Base-by-base conservation (phyloP, 2,797 vertebrate species). In the Sebastes cheni region DNA sequence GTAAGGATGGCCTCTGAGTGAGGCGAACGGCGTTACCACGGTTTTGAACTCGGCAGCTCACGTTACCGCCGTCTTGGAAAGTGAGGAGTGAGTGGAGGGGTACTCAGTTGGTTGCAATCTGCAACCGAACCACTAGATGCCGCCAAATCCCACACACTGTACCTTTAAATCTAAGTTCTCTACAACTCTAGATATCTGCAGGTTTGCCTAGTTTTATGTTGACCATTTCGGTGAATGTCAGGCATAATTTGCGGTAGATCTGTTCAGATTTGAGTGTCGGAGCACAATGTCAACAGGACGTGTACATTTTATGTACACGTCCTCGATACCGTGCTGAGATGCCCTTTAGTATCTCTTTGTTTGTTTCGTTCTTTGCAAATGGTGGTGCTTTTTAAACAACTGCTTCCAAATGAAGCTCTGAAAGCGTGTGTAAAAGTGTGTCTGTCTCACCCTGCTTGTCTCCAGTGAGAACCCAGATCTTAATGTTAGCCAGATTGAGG, bases 391-490 rank as follows among this genome's bases (percentile, higher is more conserved):
- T 58, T 32, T 3, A 34, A 81, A 67, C 8, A 50, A 56, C 56
- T 22, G 16, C 3, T 9, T 55, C 18, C 5, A 36, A n/a, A 67
- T 16, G 22, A 30, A 62, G 30, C 3, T 54, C 32, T 68, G 6
- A 52, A 46, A 36, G 55, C 22, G 11, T 22, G n/a, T 67, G 56
- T 4, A 14, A 34, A 55, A 16, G 30, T 72, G 32, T 61, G 50
- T 29, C 22, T 1, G 16, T 73, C 89, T 96, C 89, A 99, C 98
- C 98, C 90, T 98, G 98, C 36, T 99, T 99, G 91, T 99, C 98
- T 83, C 98, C 98, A 0, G 98, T 99, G 32, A 99, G 94, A 88
- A 99, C 97, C 98, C 98, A 99, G 86, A 98, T 97, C 93, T 99
- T 99, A 90, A 99, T 98, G 91, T 99, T 99, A 82, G 98, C 97